Evolutionary conservation across 2,113 vertebrate genomes (phyloP).

Genomic region (Cynopterus brachyotis): DNA sequence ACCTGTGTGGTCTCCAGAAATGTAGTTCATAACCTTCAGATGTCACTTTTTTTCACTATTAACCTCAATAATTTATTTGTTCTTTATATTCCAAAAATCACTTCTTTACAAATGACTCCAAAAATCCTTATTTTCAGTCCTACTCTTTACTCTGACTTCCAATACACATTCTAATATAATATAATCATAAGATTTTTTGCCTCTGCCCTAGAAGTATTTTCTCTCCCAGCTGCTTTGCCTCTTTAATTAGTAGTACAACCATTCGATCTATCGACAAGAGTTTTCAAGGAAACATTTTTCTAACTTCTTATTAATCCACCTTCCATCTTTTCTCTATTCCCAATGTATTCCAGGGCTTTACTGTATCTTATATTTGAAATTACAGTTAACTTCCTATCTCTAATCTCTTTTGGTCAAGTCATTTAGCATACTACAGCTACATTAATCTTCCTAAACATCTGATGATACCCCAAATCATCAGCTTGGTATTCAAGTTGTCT

Average conservation of each 20-base stretch:
- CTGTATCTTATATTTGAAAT: not conserved
- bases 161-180: not conserved
- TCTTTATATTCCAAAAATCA: not conserved
- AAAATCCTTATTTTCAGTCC: not conserved
- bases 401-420: not conserved
- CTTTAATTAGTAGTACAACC: not conserved
- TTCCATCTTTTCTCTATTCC: not conserved
- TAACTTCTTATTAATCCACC: not conserved
- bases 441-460: not conserved
- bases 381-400: not conserved
- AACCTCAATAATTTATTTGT: not conserved
- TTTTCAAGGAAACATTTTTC: not conserved
- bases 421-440: not conserved
- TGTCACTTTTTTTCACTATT: not conserved
- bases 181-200: not conserved
- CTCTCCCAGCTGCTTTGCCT: not conserved
- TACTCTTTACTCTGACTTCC: not conserved
- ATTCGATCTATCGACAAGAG: not conserved
- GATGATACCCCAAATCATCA: not conserved
- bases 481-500: not conserved
- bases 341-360: not conserved
- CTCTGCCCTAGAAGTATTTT: not conserved
- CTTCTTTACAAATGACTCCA: not conserved
- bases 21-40: not conserved
- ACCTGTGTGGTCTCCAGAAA: not conserved